These are phyloP conservation scores for Lagria hirta DNA, from an alignment of 2,888 invertebrate species.

Conservation along the genomic window DNA sequence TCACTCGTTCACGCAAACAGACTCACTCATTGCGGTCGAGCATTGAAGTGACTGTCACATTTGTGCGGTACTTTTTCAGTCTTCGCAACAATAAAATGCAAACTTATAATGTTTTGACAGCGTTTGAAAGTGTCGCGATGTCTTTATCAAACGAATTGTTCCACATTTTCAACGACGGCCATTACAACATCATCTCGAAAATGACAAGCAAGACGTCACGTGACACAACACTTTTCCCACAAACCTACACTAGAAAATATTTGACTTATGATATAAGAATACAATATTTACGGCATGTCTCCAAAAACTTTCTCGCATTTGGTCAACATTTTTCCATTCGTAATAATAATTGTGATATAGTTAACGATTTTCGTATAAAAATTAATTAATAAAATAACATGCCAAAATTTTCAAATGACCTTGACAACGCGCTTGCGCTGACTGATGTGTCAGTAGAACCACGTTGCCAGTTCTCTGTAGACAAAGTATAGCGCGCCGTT, in stretches of 20 bases:
- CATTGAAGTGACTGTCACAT: constrained; percentile 18
- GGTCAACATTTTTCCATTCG: no score
- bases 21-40: constrained; percentile 11
- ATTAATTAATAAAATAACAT: constrained; percentile 22
- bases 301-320: no score
- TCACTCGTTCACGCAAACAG: constrained; percentile 11
- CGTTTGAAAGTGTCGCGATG: constrained; percentile 9
- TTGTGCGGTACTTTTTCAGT: constrained; percentile 3
- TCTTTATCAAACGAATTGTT: constrained; percentile 41
- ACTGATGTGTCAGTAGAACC: not conserved
- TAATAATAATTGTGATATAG: no score
- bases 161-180: constrained; percentile 50
- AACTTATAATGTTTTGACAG: not conserved
- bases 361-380: constrained; percentile 4
- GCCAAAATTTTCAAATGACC: constrained; percentile 23
- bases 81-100: not conserved
- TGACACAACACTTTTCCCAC: constrained; percentile 21
- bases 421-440: constrained; percentile 17
- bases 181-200: constrained; percentile 38
- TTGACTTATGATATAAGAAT: no score
- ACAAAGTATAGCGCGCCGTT: no score
- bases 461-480: no score
- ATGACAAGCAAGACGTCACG: constrained; percentile 25
- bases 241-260: no score
- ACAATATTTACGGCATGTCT: no score